Base-by-base conservation (phyloP, 2,888 invertebrate genomes). In the Lasioglossum figueresi region DNA sequence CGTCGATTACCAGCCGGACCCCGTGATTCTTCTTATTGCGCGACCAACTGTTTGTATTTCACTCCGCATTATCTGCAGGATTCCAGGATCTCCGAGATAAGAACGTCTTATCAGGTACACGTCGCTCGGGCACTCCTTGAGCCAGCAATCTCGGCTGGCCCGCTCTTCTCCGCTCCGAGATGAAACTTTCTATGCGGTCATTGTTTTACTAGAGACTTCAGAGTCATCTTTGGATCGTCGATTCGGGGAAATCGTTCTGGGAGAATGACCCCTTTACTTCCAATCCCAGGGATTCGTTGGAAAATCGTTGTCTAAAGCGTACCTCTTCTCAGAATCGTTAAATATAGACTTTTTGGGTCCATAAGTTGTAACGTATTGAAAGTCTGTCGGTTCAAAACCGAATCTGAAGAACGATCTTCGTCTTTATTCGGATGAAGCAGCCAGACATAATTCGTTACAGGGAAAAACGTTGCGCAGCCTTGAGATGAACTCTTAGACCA, bases 1-100 rank as follows among this genome's bases (percentile, higher is more conserved):
- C 79, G 77, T 90, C 90, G 80, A 82, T 91, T 81, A 84, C 85
- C 45, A 45, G 45, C 16, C 16, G 48, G 80, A 74, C 76, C 40
- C 78, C 79, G 52, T 77, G 63, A 63, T 84, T 80, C 37, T n/a
- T 76, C 43, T 76, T 43, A n/a, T 37, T 68, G 34, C 75, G 23
- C 43, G 59, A 43, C n/a, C 59, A 48, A 37, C 66, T 76, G 66
- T 68, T 76, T 75, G 40, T 27, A 52, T 59, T 59, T 59, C 59
- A 40, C 31, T 59, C 40, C 0, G 43, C 73, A 59, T 66, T 66
- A 66, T 66, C 66, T 19, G 66, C 34, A 16, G 73, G 73, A 73
- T 73, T 73, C 34, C 45, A 71, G 71, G 66, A 66, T 66, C 34
- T 66, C 34, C 31, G 31, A 34, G 66, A 66, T 66, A 66, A 31